A percentile compares a stretch with the other conserved stretches of the same genome.
Evolutionary conservation across 2,113 vertebrate genomes (phyloP).

Genomic region (Pseudorhombus dupliciocellatus): DNA sequence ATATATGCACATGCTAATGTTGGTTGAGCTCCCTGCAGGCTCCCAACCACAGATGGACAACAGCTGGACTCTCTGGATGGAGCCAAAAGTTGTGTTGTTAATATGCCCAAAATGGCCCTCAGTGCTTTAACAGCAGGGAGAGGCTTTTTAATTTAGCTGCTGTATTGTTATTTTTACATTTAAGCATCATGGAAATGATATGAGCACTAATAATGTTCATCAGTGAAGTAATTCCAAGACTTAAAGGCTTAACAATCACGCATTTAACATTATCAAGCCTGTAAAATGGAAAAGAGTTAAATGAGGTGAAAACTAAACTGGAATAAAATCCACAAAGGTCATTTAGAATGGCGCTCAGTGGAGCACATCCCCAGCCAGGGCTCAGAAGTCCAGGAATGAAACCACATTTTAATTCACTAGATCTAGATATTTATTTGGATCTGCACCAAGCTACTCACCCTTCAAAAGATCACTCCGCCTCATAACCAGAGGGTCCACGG

Average conservation of each 20-base stretch:
- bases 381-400: no score
- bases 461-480: no score
- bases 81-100: conserved; percentile 30
- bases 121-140: conserved; percentile 53
- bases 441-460: no score
- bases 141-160: conserved; percentile 27
- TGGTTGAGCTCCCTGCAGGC: conserved; percentile 4
- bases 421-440: no score
- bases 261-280: conserved; percentile 13
- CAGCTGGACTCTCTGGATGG: conserved; percentile 49
- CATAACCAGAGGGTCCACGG: no score
- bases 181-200: conserved; percentile 2
- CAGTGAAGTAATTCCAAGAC: neutral
- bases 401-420: no score
- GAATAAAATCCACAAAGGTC: conserved; percentile 1
- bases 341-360: neutral
- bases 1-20: conserved; percentile 26
- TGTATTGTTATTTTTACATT: conserved; percentile 8
- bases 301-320: conserved; percentile 7
- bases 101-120: conserved; percentile 11
- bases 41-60: conserved; percentile 52
- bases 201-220: conserved; percentile 11
- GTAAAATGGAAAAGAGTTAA: neutral
- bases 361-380: neutral
- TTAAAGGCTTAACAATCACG: conserved; percentile 13